A percentile compares a stretch with the other conserved stretches of the same genome.
Conservation (phyloP, 2,888 invertebrate species). For the Watsonalla binaria region DNA sequence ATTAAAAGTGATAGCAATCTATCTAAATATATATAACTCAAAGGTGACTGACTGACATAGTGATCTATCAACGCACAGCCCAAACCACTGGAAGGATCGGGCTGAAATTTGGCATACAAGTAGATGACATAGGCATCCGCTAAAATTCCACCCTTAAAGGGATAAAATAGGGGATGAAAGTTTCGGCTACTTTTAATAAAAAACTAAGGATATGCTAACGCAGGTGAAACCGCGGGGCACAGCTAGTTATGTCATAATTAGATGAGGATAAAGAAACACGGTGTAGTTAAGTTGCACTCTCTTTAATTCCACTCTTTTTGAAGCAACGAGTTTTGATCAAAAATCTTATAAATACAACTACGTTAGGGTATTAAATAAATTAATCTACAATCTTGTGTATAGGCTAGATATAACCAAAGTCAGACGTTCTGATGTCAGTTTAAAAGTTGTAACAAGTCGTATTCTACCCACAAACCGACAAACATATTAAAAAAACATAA, state of each 20-base stretch:
- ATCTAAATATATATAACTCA: no score
- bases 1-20: no score
- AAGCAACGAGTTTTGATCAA: conserved; percentile 48
- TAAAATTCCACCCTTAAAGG: no score
- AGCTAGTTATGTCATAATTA: not conserved
- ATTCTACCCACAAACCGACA: not conserved
- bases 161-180: no score
- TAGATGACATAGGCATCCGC: no score
- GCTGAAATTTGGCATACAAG: no score
- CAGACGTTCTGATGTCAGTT: not conserved
- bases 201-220: no score
- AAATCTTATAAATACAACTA: conserved; percentile 41
- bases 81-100: no score
- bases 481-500: not conserved
- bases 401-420: not conserved
- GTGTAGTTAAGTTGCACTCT: conserved; percentile 30
- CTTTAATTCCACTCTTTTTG: conserved; percentile 48
- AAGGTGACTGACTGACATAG: no score
- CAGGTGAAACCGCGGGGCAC: no score
- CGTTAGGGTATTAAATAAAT: conserved; percentile 20
- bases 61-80: no score
- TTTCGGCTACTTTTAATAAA: no score
- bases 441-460: not conserved
- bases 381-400: conserved; percentile 23
- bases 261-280: conserved; percentile 13